These are phyloP conservation scores for Arvicanthis niloticus DNA, from an alignment of 2,113 vertebrate species.

Conservation along the genomic window DNA sequence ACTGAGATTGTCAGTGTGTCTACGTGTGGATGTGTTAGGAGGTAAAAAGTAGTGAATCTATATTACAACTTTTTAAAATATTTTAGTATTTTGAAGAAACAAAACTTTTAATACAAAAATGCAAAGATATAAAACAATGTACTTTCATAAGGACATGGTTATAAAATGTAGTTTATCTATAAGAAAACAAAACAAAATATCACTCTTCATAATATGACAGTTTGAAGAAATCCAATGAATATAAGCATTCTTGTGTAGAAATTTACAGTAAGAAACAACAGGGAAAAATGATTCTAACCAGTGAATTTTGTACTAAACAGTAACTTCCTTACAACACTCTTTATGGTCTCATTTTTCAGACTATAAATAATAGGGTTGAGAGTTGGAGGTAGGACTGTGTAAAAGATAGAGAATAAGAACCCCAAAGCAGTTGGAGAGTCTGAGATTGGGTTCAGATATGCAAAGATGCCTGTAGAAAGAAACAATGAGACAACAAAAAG, in stretches of 20 bases:
- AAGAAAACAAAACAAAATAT: neutral
- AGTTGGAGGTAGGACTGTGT: slow-evolving; percentile 9
- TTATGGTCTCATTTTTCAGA: slow-evolving; percentile 18
- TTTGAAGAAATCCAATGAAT: neutral
- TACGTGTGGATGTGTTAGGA: neutral
- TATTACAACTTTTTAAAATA: neutral
- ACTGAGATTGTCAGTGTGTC: neutral
- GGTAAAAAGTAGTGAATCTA: neutral
- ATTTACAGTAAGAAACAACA: neutral
- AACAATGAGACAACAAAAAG: slow-evolving; percentile 71
- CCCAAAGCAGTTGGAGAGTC: slow-evolving; percentile 57
- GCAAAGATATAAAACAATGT: neutral
- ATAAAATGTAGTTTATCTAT: neutral
- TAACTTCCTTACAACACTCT: neutral
- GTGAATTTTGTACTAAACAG: neutral
- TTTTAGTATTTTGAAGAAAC: neutral
- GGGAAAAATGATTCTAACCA: neutral
- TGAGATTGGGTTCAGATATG: slow-evolving; percentile 68
- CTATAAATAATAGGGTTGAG: slow-evolving; percentile 55
- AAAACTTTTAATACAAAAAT: neutral
- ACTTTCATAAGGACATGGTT: neutral
- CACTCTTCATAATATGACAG: neutral
- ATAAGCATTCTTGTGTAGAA: neutral
- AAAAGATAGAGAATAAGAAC: slow-evolving; percentile 53
- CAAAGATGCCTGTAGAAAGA: slow-evolving; percentile 62